Evolutionary conservation across 2,888 invertebrate species (phyloP).

Genomic region (Cantharis rufa): DNA sequence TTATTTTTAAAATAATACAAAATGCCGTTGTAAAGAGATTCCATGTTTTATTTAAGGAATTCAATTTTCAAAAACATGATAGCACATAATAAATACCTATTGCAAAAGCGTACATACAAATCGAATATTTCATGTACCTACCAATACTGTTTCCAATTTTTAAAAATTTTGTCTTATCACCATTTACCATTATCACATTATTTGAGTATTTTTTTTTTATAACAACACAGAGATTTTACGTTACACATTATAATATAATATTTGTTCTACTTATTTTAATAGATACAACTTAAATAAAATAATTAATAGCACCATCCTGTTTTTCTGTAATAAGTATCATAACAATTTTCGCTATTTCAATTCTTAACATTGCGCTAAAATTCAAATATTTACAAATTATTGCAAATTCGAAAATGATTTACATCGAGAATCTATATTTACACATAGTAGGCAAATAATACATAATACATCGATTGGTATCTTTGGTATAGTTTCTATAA

Average conservation of each 20-base stretch:
- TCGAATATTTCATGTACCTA: not conserved
- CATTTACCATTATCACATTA: conserved; percentile 52
- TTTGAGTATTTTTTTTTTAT: conserved; percentile 48
- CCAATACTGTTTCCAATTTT: not conserved
- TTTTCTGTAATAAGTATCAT: conserved; percentile 2
- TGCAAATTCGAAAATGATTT: conserved; percentile 13
- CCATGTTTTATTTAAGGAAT: not conserved
- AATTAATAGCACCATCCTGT: conserved; percentile 19
- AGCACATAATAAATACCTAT: not conserved
- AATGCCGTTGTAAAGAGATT: not conserved
- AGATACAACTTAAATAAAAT: not conserved
- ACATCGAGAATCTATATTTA: conserved; percentile 20
- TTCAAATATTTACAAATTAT: conserved; percentile 9
- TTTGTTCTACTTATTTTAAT: conserved; percentile 9
- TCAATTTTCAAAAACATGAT: not conserved
- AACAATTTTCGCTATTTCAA: not conserved
- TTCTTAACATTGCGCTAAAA: not conserved
- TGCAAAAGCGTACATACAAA: conserved; percentile 13
- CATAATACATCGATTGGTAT: conserved; percentile 24
- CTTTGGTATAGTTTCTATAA: conserved; percentile 28
- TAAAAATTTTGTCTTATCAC: conserved; percentile 12
- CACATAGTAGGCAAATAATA: conserved; percentile 11
- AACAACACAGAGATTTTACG: conserved; percentile 42
- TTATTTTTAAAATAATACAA: not conserved
- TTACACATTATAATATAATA: conserved; percentile 10